phyloP scores from a whole-genome alignment of 2,113 vertebrate genomes.

The Aythya baeri region DNA sequence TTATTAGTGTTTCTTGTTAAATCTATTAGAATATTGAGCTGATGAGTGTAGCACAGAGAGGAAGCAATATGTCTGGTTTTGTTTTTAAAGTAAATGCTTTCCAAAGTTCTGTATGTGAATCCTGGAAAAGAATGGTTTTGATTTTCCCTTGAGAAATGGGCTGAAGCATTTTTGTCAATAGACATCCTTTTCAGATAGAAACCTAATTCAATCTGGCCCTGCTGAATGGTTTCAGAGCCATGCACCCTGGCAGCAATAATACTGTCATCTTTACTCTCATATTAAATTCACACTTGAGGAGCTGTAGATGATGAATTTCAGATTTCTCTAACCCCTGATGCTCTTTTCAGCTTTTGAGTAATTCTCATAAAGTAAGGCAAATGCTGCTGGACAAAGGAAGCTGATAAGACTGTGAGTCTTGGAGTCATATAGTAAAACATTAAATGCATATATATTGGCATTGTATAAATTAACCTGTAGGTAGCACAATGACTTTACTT shows the following conservation, averaged over 20 bases:
- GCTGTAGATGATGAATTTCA: background rate
- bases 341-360: background rate
- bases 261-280: background rate
- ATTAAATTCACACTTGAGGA: conserved; percentile 19
- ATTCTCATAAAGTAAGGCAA: background rate
- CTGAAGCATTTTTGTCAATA: conserved; percentile 46
- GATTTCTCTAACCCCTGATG: background rate
- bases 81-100: conserved; percentile 28
- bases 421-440: background rate
- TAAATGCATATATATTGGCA: background rate
- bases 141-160: conserved; percentile 61
- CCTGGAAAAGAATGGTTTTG: conserved; percentile 47
- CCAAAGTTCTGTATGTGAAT: conserved; percentile 9
- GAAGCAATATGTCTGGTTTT: background rate
- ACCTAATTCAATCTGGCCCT: conserved; percentile 39
- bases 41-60: conserved; percentile 13
- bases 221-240: background rate
- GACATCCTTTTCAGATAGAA: conserved; percentile 17
- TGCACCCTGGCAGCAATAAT: conserved; percentile 26
- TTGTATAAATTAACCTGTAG: background rate
- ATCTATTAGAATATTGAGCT: background rate
- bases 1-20: conserved; percentile 12
- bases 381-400: background rate
- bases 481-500: background rate
- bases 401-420: background rate